phyloP scores from a whole-genome alignment of 2,888 invertebrate genomes.

The Cosmopolites sordidus region DNA sequence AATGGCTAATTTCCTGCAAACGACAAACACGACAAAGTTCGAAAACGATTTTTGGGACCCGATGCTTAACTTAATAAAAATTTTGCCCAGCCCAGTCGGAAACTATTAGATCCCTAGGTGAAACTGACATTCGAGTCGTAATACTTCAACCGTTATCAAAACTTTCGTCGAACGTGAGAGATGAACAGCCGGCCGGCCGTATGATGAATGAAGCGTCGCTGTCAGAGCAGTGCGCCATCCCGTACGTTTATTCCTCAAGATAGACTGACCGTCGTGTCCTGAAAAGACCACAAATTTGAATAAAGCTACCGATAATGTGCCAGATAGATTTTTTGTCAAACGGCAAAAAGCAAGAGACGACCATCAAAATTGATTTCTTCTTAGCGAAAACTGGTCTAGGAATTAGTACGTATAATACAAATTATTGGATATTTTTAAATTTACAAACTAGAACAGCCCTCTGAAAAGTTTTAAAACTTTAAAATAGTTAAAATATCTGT shows the following conservation, averaged over 20 bases:
- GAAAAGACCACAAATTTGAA: slow-evolving; percentile 27
- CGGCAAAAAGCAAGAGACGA: neutral
- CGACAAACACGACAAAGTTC: too few species aligned
- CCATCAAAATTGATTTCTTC: neutral
- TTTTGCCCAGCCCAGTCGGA: slow-evolving; percentile 14
- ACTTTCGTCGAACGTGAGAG: slow-evolving; percentile 44
- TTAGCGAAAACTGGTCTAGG: too few species aligned
- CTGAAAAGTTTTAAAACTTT: too few species aligned
- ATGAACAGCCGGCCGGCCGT: slow-evolving; percentile 37
- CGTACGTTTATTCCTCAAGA: slow-evolving; percentile 24
- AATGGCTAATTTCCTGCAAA: too few species aligned
- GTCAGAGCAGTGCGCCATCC: slow-evolving; percentile 32
- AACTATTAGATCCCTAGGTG: slow-evolving; percentile 37
- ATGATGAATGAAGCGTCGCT: slow-evolving; percentile 40
- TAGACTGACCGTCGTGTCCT: slow-evolving; percentile 24
- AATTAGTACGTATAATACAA: too few species aligned
- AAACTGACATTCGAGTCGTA: slow-evolving; percentile 43
- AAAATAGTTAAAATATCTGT: too few species aligned
- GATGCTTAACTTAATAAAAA: neutral
- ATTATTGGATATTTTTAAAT: too few species aligned
- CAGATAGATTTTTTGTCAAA: slow-evolving; percentile 1
- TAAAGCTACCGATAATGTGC: slow-evolving; percentile 24
- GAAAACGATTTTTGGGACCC: neutral
- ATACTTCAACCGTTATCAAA: slow-evolving; percentile 46
- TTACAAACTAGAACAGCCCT: too few species aligned